Base-by-base conservation (phyloP, 2,797 vertebrate genomes). In the Sebastes baramenuke region DNA sequence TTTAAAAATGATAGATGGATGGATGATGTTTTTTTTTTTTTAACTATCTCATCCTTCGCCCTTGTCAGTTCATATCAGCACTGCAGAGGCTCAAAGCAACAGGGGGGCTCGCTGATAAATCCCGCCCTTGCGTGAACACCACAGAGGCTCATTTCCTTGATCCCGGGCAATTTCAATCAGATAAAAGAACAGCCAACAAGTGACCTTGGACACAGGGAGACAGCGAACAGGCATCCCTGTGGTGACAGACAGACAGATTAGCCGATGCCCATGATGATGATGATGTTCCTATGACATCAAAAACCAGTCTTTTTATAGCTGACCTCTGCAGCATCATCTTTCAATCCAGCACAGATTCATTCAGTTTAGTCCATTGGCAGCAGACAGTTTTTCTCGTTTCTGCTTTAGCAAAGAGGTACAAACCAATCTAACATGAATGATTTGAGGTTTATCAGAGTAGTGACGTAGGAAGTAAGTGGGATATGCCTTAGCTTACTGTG, bases 131-230 rank as follows among this genome's bases (percentile, higher is more conserved):
- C 82, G n/a, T 87, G 87, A 88, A 89, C 87, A 77, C 69, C 77
- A 74, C 77, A 85, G 65, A 82, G 81, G 90, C 91, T 91, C 75
- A 88, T 80, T 88, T 83, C 80, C 64, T 90, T 93, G 89, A 93
- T 92, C 91, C 80, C 58, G 81, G 89, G 85, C 90, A 93, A 91
- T 93, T 93, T 90, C 91, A 95, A 89, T 96, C 89, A 94, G 86
- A 93, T 91, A 80, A 94, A 95, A 94, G 88, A 91, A 82, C 85
- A 89, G 87, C 80, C 76, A 68, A 81, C 86, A 88, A 90, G 88
- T 89, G 93, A 95, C 93, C 90, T 94, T 93, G 90, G 81, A 83
- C 85, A 84, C 86, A 90, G 2, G 14, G 75, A 86, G 90, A 89
- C 81, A 73, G 82, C 49, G 64, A 90, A 86, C 84, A 93, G 82